Evolutionary conservation across 1,140 invertebrate genomes (phyloP).

Genomic region (Asbolus verrucosus): DNA sequence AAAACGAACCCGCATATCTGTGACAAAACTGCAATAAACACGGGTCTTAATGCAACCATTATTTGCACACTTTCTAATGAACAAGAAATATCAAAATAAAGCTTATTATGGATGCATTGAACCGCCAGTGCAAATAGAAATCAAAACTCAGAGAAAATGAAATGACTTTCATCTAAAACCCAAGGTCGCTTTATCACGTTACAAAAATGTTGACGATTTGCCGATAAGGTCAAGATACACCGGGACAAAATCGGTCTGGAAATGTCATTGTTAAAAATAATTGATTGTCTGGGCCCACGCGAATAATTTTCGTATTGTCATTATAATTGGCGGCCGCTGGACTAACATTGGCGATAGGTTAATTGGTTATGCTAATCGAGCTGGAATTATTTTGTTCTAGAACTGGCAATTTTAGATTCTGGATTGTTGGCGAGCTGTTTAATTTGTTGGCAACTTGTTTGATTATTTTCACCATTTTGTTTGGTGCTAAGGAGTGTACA

Average conservation of each 20-base stretch:
- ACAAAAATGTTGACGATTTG: not conserved
- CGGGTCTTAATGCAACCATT: conserved; percentile 21
- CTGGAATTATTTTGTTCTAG: conserved; percentile 1
- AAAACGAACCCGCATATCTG: conserved; percentile 26
- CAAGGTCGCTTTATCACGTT: not conserved
- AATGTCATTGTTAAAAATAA: too few relatives aligned
- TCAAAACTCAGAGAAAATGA: conserved; percentile 17
- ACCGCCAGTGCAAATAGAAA: conserved; percentile 27
- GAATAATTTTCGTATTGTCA: not conserved
- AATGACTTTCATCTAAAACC: conserved; percentile 9
- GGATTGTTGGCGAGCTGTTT: not conserved
- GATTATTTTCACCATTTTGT: not conserved
- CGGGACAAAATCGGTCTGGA: not conserved
- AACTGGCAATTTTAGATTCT: not conserved
- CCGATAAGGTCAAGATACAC: not conserved
- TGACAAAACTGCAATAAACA: conserved; percentile 28
- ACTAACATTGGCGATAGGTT: not conserved
- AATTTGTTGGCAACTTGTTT: not conserved
- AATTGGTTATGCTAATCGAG: not conserved
- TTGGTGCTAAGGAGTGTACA: not conserved
- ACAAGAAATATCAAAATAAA: conserved; percentile 35
- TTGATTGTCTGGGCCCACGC: not conserved
- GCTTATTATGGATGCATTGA: conserved; percentile 27
- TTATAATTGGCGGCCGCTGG: not conserved
- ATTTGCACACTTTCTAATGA: conserved; percentile 30